phyloP scores from a whole-genome alignment of 2,113 vertebrate genomes.

The Ceyx melanurus region DNA sequence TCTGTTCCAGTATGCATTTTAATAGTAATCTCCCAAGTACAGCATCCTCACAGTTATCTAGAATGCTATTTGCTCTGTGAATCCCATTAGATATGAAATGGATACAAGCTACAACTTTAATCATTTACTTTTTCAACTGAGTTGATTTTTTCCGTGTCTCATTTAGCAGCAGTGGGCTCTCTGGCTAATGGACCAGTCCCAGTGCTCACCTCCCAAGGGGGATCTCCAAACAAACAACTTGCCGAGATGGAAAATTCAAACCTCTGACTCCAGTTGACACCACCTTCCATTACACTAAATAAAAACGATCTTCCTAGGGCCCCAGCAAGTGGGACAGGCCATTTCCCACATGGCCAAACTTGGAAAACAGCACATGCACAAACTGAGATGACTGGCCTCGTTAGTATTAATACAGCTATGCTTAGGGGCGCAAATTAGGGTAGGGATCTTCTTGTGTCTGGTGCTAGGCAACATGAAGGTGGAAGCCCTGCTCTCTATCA shows the following conservation, averaged over 20 bases:
- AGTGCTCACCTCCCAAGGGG: neutral
- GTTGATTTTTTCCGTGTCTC: neutral
- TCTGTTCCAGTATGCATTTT: neutral
- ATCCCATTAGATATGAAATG: neutral
- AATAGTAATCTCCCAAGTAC: neutral
- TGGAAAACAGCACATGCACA: neutral
- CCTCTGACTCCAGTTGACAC: slow-evolving; percentile 36
- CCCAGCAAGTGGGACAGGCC: neutral
- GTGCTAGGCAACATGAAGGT: neutral
- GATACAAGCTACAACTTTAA: neutral
- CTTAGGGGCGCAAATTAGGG: neutral
- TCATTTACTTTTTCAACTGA: neutral
- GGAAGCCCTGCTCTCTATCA: neutral
- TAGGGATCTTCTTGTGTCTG: neutral
- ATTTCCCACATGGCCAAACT: neutral
- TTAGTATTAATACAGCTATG: neutral
- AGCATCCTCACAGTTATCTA: neutral
- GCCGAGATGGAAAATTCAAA: slow-evolving; percentile 6
- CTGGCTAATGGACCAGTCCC: neutral
- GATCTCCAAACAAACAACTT: neutral
- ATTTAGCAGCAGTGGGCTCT: neutral
- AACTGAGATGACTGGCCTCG: neutral
- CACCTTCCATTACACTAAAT: slow-evolving; percentile 24
- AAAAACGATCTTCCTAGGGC: neutral
- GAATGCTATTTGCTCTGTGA: neutral